Conservation (phyloP, 2,797 vertebrate species). For the Phyllotis vaccarum region DNA sequence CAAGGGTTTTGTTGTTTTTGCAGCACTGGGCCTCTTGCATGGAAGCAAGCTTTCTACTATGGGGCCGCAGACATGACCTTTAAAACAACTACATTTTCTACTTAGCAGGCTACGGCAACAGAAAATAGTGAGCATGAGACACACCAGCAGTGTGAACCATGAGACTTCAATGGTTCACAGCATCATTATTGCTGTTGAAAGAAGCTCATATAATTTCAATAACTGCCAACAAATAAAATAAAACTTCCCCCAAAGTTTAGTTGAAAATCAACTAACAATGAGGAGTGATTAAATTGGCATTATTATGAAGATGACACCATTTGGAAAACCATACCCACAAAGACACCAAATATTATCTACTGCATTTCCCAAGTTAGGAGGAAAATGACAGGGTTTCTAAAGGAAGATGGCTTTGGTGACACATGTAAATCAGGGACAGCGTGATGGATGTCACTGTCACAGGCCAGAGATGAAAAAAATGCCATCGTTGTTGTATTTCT, state of each 20-base stretch:
- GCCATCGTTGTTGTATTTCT: constrained; percentile 23
- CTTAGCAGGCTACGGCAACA: constrained; percentile 94
- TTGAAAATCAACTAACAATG: constrained; percentile 54
- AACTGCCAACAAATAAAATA: constrained; percentile 63
- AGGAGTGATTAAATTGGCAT: constrained; percentile 56
- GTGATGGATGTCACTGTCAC: neutral
- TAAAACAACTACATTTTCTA: constrained; percentile 89
- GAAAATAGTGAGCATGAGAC: constrained; percentile 94
- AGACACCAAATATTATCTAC: neutral
- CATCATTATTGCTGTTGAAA: constrained; percentile 18
- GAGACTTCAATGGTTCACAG: constrained; percentile 70
- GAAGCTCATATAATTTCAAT: constrained; percentile 1
- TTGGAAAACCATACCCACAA: constrained; percentile 57
- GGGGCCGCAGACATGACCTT: neutral
- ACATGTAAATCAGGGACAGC: constrained; percentile 16
- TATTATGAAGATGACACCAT: constrained; percentile 40
- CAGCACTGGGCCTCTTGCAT: neutral
- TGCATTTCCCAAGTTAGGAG: neutral
- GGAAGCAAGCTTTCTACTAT: neutral
- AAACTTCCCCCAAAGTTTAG: constrained; percentile 49
- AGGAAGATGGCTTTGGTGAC: constrained; percentile 43
- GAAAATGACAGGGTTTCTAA: constrained; percentile 31
- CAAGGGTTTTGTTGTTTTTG: constrained; percentile 83
- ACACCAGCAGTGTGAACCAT: constrained; percentile 85
- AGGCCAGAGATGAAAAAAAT: constrained; percentile 23